These are phyloP conservation scores for Patiria miniata DNA, from an alignment of 35 echinoderm and acorn worm species.

Conservation along the genomic window DNA sequence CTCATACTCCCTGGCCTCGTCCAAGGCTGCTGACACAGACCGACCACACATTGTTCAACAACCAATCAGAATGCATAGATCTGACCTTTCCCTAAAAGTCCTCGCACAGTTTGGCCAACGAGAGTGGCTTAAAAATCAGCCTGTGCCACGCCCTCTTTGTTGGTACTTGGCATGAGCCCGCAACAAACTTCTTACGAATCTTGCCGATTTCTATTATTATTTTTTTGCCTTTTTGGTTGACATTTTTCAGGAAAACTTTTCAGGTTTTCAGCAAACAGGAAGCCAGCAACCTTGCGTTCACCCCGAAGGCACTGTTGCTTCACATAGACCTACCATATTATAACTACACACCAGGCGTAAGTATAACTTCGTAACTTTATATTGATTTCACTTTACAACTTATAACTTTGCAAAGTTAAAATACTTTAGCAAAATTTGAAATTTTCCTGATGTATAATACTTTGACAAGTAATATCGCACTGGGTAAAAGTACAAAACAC, in stretches of 20 bases:
- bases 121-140: too few species aligned
- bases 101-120: too few species aligned
- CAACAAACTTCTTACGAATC: not conserved
- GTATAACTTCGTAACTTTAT: not conserved
- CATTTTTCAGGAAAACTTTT: constrained; percentile 55
- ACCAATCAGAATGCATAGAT: too few species aligned
- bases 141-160: not conserved
- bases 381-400: too few species aligned
- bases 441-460: not conserved
- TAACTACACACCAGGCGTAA: constrained; percentile 64
- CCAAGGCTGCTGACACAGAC: too few species aligned
- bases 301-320: constrained; percentile 40
- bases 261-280: constrained; percentile 59
- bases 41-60: too few species aligned
- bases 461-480: not conserved
- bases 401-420: too few species aligned
- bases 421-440: not conserved
- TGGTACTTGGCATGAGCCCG: not conserved
- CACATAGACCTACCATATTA: constrained; percentile 82
- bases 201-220: not conserved
- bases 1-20: too few species aligned
- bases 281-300: constrained; percentile 66
- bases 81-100: too few species aligned
- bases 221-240: not conserved
- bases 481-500: not conserved